Evolutionary conservation across 2,888 invertebrate genomes (phyloP), one percentile per base, ranked within the genome.

Genomic region (Andrena praecox): DNA sequence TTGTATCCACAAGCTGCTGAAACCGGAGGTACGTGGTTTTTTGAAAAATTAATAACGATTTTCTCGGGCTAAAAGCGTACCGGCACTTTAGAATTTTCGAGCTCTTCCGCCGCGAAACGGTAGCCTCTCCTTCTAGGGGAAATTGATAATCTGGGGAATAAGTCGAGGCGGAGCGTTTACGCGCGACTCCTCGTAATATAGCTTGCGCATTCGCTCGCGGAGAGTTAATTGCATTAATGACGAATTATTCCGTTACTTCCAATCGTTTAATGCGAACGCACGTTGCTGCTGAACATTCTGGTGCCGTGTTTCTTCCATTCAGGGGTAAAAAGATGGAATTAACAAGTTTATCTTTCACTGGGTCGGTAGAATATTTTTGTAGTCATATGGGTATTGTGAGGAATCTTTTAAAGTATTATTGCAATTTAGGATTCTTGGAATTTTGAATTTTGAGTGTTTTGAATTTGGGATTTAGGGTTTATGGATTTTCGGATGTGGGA

Each of bases 1-100:
- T 56, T 92, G 92, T 85, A 90, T 93, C 78, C 89, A 85, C 75
- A 91, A 92, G 74, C 89, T 93, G 67, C 84, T 93, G 59, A 89
- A 89, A 71, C 89, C 91, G 16, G 90, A 91, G 90, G 93, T 93
- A 82, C 78, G 48, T 42, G 29, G 33, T 16, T 63, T 63, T 29
- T 24, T 6, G 20, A 66, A 69, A 67, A 70, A 42, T 42, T 31
- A 33, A 16, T 27, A 12, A 48, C 29, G 27, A 42, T 16, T 42
- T 56, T 27, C 20, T 6, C 1, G 20, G 7, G 52, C 8, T 52
- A 20, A 52, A 20, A 20, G 2, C 52, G 42, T 5, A 20, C 42
- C 42, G 16, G 16, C 42, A 42, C 42, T 42, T 42, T 42, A 42
- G 4, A 42, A 16, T 42, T 42, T 16, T 12, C 4, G 3, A 42